A percentile compares a stretch with the other conserved stretches of the same genome.
These are phyloP conservation scores for Myopa tessellatipennis DNA, from an alignment of 2,888 invertebrate species.

Conservation along the genomic window DNA sequence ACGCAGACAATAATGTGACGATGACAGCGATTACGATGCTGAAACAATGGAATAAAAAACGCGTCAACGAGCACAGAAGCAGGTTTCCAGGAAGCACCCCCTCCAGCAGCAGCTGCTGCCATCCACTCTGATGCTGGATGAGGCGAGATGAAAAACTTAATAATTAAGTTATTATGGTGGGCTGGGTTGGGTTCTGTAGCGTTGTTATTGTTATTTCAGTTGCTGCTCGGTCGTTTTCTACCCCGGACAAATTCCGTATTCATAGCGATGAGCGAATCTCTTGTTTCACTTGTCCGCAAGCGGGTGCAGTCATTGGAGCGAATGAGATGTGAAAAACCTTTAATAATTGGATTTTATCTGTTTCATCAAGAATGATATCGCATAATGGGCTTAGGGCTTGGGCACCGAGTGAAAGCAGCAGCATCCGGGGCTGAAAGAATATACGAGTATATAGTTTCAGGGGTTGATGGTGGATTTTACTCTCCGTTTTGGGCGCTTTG, in stretches of 20 bases:
- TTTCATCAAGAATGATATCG: conserved; percentile 68
- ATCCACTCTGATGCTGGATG: conserved; percentile 23
- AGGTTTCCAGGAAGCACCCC: conserved; percentile 32
- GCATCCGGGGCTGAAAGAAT: neutral
- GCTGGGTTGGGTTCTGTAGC: conserved; percentile 18
- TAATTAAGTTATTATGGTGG: conserved; percentile 56
- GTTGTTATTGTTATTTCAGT: conserved; percentile 29
- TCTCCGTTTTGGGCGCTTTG: too few relatives aligned
- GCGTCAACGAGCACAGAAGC: conserved; percentile 38
- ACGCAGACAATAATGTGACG: conserved; percentile 61
- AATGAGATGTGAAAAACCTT: conserved; percentile 62
- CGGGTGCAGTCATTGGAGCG: conserved; percentile 52
- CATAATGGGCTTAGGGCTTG: conserved; percentile 59
- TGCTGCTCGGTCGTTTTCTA: conserved; percentile 41
- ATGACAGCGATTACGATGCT: conserved; percentile 64
- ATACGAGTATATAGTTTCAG: neutral
- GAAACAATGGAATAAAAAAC: conserved; percentile 55
- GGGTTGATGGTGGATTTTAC: too few relatives aligned
- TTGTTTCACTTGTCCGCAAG: conserved; percentile 63
- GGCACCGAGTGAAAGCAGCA: conserved; percentile 17
- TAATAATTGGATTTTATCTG: conserved; percentile 69
- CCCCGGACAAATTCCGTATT: conserved; percentile 60
- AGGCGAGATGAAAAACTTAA: conserved; percentile 44
- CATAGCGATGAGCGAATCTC: conserved; percentile 68
- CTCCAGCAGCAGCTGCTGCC: conserved; percentile 9